A percentile compares a stretch with the other conserved stretches of the same genome.
Conservation (phyloP, 2,113 vertebrate species). For the Cochlearius cochlearius region DNA sequence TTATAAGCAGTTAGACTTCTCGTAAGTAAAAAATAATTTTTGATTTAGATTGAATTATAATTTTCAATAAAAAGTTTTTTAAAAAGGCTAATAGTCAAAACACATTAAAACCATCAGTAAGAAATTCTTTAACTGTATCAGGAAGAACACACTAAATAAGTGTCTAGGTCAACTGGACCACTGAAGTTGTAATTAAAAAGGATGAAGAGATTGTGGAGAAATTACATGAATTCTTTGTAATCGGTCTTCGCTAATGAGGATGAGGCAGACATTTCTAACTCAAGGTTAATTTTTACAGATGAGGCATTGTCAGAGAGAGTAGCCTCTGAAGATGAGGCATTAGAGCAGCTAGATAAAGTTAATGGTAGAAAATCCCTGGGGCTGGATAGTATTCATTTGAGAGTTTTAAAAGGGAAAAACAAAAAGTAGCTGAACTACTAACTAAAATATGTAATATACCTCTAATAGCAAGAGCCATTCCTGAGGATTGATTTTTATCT, state of each 20-base stretch:
- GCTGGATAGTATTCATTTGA: slow-evolving; percentile 23
- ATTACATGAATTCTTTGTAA: slow-evolving; percentile 49
- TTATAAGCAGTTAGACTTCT: background rate
- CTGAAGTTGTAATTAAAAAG: slow-evolving; percentile 41
- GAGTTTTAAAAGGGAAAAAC: slow-evolving; percentile 53
- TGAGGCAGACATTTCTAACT: slow-evolving; percentile 27
- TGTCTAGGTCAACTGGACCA: slow-evolving; percentile 21
- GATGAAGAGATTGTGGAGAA: slow-evolving; percentile 26
- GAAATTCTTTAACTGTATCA: background rate
- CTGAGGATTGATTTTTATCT: slow-evolving; percentile 13
- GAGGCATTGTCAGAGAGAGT: slow-evolving; percentile 21
- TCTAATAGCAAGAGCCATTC: slow-evolving; percentile 34
- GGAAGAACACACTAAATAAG: background rate
- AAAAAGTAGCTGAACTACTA: slow-evolving; percentile 31
- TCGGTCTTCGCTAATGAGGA: slow-evolving; percentile 52
- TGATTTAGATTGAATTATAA: background rate
- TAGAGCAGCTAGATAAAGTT: slow-evolving; percentile 45
- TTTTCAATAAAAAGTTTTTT: background rate
- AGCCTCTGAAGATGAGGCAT: slow-evolving; percentile 37
- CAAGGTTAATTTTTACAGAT: slow-evolving; percentile 60
- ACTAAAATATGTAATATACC: slow-evolving; percentile 19
- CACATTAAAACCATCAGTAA: background rate
- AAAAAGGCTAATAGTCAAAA: background rate
- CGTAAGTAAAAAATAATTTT: background rate
- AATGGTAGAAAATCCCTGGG: slow-evolving; percentile 50